These are phyloP conservation scores for Pristis pectinata DNA, from an alignment of 2,797 vertebrate species.

Conservation along the genomic window DNA sequence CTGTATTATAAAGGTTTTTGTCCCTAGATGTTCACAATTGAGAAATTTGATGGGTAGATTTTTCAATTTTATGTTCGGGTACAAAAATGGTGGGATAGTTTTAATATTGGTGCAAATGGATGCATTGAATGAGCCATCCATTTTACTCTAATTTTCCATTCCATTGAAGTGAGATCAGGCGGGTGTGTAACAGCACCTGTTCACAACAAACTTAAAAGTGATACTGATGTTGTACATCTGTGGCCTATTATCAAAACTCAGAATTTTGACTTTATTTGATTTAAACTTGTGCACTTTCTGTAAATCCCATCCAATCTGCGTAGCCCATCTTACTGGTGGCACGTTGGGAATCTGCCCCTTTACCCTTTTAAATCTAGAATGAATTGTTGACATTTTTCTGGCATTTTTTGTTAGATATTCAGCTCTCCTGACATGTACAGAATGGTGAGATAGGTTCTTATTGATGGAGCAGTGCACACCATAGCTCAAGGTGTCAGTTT, in stretches of 20 bases:
- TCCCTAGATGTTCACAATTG: not conserved
- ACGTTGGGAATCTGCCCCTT: not conserved
- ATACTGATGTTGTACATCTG: not conserved
- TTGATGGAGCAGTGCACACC: slow-evolving; percentile 50
- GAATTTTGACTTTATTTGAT: not conserved
- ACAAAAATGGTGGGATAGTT: not conserved
- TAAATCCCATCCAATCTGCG: not conserved
- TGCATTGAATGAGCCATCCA: not conserved
- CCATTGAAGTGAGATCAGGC: not conserved
- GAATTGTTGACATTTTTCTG: slow-evolving; percentile 25
- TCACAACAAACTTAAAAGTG: not conserved
- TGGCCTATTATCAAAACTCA: not conserved
- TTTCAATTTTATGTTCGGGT: not conserved
- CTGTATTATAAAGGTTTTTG: not conserved
- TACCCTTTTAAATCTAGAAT: not conserved
- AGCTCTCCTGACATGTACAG: slow-evolving; percentile 54
- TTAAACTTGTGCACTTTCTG: not conserved
- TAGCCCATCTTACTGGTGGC: not conserved
- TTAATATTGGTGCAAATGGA: not conserved
- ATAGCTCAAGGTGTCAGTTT: slow-evolving; percentile 57
- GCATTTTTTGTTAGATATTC: slow-evolving; percentile 52
- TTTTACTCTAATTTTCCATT: not conserved
- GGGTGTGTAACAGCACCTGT: not conserved
- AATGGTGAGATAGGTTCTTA: slow-evolving; percentile 55
- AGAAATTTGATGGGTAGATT: not conserved